phyloP scores from a whole-genome alignment of 2,113 vertebrate species.

The Myxocyprinus asiaticus region DNA sequence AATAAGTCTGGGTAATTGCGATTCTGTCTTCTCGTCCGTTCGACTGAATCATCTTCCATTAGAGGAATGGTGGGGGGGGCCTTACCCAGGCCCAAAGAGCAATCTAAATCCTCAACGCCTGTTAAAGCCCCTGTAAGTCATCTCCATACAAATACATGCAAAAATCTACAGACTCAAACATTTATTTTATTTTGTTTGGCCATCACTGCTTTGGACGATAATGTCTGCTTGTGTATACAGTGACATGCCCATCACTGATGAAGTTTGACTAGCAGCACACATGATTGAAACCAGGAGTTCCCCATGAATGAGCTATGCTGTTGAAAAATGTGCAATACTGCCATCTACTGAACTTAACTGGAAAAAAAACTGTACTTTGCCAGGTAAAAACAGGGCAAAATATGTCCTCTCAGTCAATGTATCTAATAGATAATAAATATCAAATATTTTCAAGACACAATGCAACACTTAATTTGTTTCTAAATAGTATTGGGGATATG shows the following conservation, averaged over 20 bases:
- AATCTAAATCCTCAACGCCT: slow-evolving; percentile 49
- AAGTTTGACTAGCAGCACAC: too few relatives aligned
- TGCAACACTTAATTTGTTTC: too few relatives aligned
- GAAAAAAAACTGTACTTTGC: background rate
- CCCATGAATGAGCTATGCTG: too few relatives aligned
- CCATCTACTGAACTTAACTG: slow-evolving; percentile 30
- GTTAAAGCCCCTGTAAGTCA: slow-evolving; percentile 38
- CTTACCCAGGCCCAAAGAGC: slow-evolving; percentile 49
- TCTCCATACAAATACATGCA: slow-evolving; percentile 38
- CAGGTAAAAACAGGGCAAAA: background rate
- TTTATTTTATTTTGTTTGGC: background rate
- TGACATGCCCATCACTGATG: too few relatives aligned
- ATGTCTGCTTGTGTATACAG: too few relatives aligned
- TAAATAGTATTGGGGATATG: too few relatives aligned
- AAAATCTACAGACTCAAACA: slow-evolving; percentile 15
- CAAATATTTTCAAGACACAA: background rate
- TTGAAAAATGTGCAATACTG: slow-evolving; percentile 39
- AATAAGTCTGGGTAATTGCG: slow-evolving; percentile 55
- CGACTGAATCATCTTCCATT: slow-evolving; percentile 55
- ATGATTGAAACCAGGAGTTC: too few relatives aligned
- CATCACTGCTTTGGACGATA: too few relatives aligned
- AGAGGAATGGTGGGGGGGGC: slow-evolving; percentile 41
- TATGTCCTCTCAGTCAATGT: background rate
- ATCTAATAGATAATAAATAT: background rate
- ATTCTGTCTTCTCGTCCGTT: slow-evolving; percentile 50